Evolutionary conservation across 2,888 invertebrate species (phyloP).

Genomic region (Melikaiella ostensackeni): DNA sequence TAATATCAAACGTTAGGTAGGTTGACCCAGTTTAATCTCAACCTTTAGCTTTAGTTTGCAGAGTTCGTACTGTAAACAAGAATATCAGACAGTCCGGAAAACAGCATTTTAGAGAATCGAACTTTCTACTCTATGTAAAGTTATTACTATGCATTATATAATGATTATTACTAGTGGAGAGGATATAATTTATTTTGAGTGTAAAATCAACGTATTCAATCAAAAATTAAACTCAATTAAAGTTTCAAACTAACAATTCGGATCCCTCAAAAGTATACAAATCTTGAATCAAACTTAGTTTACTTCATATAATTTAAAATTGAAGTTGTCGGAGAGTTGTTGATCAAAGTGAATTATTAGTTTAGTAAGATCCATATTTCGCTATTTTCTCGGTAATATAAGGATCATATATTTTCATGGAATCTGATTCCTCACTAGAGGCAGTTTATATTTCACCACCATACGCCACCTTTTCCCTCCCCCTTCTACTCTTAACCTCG

Average conservation of each 20-base stretch:
- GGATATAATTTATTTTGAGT: neutral
- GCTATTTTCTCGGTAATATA: slow-evolving; percentile 15
- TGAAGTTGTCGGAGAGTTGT: neutral
- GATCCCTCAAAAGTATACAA: neutral
- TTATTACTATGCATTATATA: neutral
- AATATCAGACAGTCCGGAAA: slow-evolving; percentile 5
- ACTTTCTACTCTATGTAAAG: neutral
- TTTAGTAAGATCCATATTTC: slow-evolving; percentile 5
- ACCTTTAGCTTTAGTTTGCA: slow-evolving; percentile 18
- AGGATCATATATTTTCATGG: slow-evolving; percentile 37
- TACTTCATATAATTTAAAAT: neutral
- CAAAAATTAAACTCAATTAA: neutral
- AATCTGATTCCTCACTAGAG: slow-evolving; percentile 11
- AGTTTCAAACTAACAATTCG: neutral
- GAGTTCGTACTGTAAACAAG: slow-evolving; percentile 16
- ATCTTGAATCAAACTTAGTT: neutral
- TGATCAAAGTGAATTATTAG: neutral
- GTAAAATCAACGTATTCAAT: neutral
- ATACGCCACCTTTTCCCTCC: neutral
- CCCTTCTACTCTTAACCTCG: slow-evolving; percentile 5
- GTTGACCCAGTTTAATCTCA: slow-evolving; percentile 15
- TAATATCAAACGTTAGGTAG: slow-evolving; percentile 19
- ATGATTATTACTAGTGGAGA: neutral
- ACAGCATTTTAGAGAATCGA: neutral
- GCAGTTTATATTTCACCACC: slow-evolving; percentile 11